phyloP scores from a whole-genome alignment of 2,888 invertebrate genomes.

The Cotesia congregata region DNA sequence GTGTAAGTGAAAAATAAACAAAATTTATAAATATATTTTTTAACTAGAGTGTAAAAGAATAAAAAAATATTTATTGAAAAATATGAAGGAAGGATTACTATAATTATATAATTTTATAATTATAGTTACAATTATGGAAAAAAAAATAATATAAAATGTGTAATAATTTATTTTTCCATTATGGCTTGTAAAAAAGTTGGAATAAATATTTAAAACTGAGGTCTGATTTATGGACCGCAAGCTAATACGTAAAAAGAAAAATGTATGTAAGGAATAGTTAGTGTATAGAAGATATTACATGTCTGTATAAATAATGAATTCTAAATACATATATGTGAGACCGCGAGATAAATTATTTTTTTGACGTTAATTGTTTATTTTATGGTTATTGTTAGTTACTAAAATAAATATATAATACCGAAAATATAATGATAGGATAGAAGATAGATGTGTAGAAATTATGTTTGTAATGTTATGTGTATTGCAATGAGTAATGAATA shows the following conservation, averaged over 20 bases:
- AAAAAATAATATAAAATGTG: neutral
- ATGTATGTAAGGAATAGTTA: no score
- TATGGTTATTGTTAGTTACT: neutral
- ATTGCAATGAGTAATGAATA: neutral
- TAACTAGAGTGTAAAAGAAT: neutral
- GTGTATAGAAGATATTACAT: no score
- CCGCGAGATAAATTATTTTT: neutral
- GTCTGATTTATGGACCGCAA: no score
- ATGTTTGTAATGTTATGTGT: neutral
- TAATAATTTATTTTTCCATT: neutral
- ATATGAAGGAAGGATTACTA: neutral
- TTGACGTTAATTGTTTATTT: neutral
- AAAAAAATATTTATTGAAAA: constrained; percentile 6
- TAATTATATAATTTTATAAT: neutral
- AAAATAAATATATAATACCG: neutral
- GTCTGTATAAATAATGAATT: no score
- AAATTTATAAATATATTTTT: constrained; percentile 1
- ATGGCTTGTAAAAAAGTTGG: neutral
- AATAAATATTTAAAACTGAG: no score
- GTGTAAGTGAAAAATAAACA: neutral
- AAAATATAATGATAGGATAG: neutral
- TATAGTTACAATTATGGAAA: neutral
- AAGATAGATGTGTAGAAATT: neutral
- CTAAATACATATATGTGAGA: neutral
- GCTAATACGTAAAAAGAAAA: no score